These are phyloP conservation scores for Chloropsis cyanopogon DNA, from an alignment of 2,113 vertebrate genomes.

Conservation along the genomic window DNA sequence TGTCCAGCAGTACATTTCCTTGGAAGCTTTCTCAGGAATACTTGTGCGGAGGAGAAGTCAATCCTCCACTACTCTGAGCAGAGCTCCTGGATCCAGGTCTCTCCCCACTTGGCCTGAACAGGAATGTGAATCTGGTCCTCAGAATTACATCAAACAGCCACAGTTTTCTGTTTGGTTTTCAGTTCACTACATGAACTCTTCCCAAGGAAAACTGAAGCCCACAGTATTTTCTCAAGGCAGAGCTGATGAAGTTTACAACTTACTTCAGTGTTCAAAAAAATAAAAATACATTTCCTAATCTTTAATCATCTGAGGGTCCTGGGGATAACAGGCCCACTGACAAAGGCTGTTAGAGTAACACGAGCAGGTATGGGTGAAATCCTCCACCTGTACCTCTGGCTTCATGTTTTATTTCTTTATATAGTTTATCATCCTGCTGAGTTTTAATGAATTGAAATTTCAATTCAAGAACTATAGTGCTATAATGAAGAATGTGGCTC, in stretches of 20 bases:
- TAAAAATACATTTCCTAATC: neutral
- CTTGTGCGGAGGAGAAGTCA: neutral
- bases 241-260: neutral
- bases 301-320: neutral
- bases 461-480: neutral
- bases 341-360: neutral
- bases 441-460: neutral
- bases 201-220: neutral
- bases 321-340: neutral
- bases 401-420: neutral
- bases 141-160: neutral
- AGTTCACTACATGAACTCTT: neutral
- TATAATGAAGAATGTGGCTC: neutral
- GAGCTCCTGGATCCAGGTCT: neutral
- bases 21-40: neutral
- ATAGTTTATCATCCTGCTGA: neutral
- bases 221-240: neutral
- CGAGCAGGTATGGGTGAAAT: neutral
- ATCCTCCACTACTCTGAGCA: neutral
- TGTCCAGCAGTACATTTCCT: neutral
- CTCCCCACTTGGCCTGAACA: neutral
- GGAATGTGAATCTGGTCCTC: neutral
- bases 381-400: neutral
- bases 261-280: neutral
- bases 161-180: neutral